phyloP scores from a whole-genome alignment of 2,888 invertebrate genomes.

The Erebia palarica region DNA sequence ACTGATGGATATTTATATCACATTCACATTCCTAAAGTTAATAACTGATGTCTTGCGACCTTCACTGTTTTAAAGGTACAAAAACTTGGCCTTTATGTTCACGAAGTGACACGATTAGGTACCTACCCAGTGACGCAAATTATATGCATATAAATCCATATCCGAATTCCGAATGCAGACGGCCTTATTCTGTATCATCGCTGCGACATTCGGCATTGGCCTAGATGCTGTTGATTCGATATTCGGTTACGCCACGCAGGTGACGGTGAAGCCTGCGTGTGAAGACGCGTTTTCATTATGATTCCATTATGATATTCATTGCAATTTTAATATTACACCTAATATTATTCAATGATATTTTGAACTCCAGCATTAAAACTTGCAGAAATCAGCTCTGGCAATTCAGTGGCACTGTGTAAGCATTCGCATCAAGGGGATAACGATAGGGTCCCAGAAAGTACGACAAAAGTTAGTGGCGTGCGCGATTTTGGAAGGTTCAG shows the following conservation, averaged over 20 bases:
- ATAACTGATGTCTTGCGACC: neutral
- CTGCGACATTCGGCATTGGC: constrained; percentile 65
- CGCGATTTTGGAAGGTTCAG: too few relatives aligned
- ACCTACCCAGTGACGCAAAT: constrained; percentile 19
- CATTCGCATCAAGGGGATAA: too few relatives aligned
- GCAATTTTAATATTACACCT: too few relatives aligned
- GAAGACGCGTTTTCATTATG: constrained; percentile 15
- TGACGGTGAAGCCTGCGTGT: constrained; percentile 46
- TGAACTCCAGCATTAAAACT: too few relatives aligned
- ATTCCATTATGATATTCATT: constrained; percentile 13
- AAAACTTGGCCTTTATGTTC: neutral
- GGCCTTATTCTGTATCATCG: constrained; percentile 47
- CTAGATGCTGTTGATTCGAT: constrained; percentile 64
- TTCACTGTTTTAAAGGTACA: neutral
- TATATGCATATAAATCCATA: constrained; percentile 13
- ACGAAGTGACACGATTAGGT: constrained; percentile 12
- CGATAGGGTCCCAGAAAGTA: too few relatives aligned
- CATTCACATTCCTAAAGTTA: neutral
- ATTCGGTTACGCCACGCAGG: constrained; percentile 67
- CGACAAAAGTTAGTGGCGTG: too few relatives aligned
- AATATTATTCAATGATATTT: too few relatives aligned
- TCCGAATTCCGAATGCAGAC: constrained; percentile 39
- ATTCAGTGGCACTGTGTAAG: too few relatives aligned
- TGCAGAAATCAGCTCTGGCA: too few relatives aligned
- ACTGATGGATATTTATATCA: too few relatives aligned